A percentile compares a stretch with the other conserved stretches of the same genome.
phyloP scores from a whole-genome alignment of 2,888 invertebrate species.

The Coelinius sp. region DNA sequence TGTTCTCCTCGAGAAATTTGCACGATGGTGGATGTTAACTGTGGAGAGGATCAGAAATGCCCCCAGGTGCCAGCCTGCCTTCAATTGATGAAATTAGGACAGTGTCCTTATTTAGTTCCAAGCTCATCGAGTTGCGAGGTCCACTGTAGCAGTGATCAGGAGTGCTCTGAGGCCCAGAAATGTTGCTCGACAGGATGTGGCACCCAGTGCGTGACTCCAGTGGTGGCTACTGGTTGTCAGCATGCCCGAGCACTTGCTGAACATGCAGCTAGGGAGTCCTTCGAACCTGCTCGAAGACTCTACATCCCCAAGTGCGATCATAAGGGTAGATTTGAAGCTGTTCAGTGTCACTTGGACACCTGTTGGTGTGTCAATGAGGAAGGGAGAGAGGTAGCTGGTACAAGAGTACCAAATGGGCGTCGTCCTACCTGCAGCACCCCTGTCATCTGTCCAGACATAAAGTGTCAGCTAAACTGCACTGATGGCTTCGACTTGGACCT shows the following conservation, averaged over 20 bases:
- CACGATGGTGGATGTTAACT: slow-evolving; percentile 67
- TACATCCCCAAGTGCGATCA: slow-evolving; percentile 82
- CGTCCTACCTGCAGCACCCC: slow-evolving; percentile 71
- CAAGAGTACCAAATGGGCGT: slow-evolving; percentile 75
- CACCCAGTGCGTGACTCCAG: slow-evolving; percentile 83
- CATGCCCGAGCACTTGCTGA: slow-evolving; percentile 69
- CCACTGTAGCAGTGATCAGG: slow-evolving; percentile 83
- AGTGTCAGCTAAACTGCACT: slow-evolving; percentile 86
- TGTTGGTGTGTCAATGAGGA: slow-evolving; percentile 88
- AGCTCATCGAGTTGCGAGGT: slow-evolving; percentile 80
- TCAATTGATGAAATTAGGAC: slow-evolving; percentile 74
- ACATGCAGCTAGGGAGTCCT: slow-evolving; percentile 79
- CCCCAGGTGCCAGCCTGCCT: slow-evolving; percentile 67
- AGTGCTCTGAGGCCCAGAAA: slow-evolving; percentile 80
- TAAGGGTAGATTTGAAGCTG: slow-evolving; percentile 77
- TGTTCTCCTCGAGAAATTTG: slow-evolving; percentile 64
- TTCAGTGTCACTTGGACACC: slow-evolving; percentile 81
- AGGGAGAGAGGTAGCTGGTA: slow-evolving; percentile 83
- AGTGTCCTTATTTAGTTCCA: slow-evolving; percentile 88
- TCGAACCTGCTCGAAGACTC: slow-evolving; percentile 82
- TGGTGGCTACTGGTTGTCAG: slow-evolving; percentile 76
- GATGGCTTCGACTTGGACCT: slow-evolving; percentile 84
- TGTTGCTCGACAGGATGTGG: slow-evolving; percentile 93
- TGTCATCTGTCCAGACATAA: slow-evolving; percentile 58
- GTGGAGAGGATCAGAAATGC: slow-evolving; percentile 62